Base-by-base conservation (phyloP, 1,140 invertebrate species). In the Cylas formicarius region DNA sequence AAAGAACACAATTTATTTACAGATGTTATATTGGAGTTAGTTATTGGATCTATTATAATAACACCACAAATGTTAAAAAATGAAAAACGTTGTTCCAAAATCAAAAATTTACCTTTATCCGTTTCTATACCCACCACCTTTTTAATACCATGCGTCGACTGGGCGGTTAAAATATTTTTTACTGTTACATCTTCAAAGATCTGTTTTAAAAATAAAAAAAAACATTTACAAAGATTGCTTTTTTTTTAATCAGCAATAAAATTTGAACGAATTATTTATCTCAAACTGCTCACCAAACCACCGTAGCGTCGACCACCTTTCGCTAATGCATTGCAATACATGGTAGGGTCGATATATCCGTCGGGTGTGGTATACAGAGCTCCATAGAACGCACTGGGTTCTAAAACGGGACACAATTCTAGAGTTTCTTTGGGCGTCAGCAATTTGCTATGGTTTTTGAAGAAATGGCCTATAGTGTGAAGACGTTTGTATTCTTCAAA, bases 401-500 rank as follows among this genome's bases (percentile, higher is more conserved):
- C 80, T 31, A 93, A 65, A 0, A 91, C 67, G 0, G 87, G 86
- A 56, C 86, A 89, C 13, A 84, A 56, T 55, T 86, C 74, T 48
- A 78, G 76, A 0, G 86, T 81, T 56, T 91, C 86, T 9, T 66
- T 55, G 0, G 84, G 77, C 18, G 71, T 67, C 18, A 92, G 61
- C 5, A 90, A 63, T 44, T 81, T 67, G 33, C 84, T 84, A 20
- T 86, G 80, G 40, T 90, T 78, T 1, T 77, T 81, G 62, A 86
- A 79, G 2, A 76, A 78, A 56, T 84, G 80, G 0, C 84, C 86
- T 21, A 82, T 66, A 0, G 85, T 87, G 19, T 81, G 73, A n/a
- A 91, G 63, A 24, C 88, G 71, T 57, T 81, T 76, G 58, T 90
- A 91, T 68, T 92, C 88, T 56, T 86, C 74, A 38, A 90, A 68